These are phyloP conservation scores for Leptinotarsa peninsularis DNA, from an alignment of 2,888 invertebrate genomes.

Conservation along the genomic window DNA sequence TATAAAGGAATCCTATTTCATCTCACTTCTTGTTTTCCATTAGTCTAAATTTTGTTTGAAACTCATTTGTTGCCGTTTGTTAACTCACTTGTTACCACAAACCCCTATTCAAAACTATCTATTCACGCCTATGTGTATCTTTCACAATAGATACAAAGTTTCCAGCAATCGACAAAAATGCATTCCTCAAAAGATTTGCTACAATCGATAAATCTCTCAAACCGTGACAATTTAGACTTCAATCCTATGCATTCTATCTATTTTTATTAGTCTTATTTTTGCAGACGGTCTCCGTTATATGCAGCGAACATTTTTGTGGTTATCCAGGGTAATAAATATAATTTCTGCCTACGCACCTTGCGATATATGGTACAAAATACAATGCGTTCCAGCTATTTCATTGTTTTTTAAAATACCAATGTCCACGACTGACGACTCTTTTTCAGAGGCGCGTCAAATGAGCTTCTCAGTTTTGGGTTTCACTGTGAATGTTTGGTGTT, in stretches of 20 bases:
- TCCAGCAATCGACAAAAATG: constrained; percentile 27
- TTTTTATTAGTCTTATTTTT: constrained; percentile 42
- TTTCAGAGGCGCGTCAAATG: neutral
- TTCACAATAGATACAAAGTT: constrained; percentile 8
- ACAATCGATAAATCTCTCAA: constrained; percentile 39
- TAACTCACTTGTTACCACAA: neutral
- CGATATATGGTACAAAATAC: constrained; percentile 31
- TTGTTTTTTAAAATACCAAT: constrained; percentile 7
- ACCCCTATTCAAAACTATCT: neutral
- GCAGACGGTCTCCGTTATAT: constrained; percentile 29
- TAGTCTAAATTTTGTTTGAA: too few species aligned
- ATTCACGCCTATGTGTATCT: neutral
- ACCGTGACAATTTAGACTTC: constrained; percentile 40
- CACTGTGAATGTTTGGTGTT: neutral
- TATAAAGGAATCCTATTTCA: too few species aligned
- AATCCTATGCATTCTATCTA: constrained; percentile 38
- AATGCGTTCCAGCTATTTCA: constrained; percentile 28
- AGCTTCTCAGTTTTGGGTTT: neutral
- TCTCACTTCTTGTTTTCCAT: too few species aligned
- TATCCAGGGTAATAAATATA: constrained; percentile 42
- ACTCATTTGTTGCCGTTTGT: too few species aligned
- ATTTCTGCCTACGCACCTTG: constrained; percentile 41
- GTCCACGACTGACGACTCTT: neutral
- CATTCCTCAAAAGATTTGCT: constrained; percentile 34
- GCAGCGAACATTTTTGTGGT: constrained; percentile 38